phyloP scores from a whole-genome alignment of 2,888 invertebrate species.

The Diarsia dahlii region DNA sequence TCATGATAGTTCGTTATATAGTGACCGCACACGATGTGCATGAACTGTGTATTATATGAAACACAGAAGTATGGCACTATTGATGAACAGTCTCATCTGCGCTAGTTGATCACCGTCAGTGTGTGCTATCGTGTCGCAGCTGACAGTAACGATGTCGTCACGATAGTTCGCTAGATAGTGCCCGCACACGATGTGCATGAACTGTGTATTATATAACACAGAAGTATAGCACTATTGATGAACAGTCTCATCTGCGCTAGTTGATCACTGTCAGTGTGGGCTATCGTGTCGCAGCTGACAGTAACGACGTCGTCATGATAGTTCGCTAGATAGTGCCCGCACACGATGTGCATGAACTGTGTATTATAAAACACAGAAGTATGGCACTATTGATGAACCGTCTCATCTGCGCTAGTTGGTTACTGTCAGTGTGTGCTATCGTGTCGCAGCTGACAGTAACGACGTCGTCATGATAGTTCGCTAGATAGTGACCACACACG shows the following conservation, averaged over 20 bases:
- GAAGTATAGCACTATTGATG: not conserved
- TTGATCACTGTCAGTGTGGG: slow-evolving; percentile 75
- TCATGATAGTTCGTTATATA: slow-evolving; percentile 82
- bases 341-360: slow-evolving; percentile 77
- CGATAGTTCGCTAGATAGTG: slow-evolving; percentile 82
- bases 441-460: slow-evolving; percentile 83
- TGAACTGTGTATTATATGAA: slow-evolving; percentile 25
- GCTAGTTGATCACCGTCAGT: slow-evolving; percentile 70
- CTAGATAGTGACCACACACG: slow-evolving; percentile 87
- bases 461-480: slow-evolving; percentile 83
- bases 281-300: slow-evolving; percentile 82
- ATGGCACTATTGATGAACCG: slow-evolving; percentile 11
- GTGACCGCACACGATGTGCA: slow-evolving; percentile 83
- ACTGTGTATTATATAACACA: slow-evolving; percentile 68
- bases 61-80: slow-evolving; percentile 68
- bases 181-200: slow-evolving; percentile 82
- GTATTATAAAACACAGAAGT: slow-evolving; percentile 68
- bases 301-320: slow-evolving; percentile 84
- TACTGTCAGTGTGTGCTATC: slow-evolving; percentile 79
- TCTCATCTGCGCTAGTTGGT: slow-evolving; percentile 58
- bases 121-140: slow-evolving; percentile 79
- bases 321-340: slow-evolving; percentile 82
- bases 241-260: slow-evolving; percentile 11
- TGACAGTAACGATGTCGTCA: slow-evolving; percentile 85
- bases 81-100: slow-evolving; percentile 11